These are phyloP conservation scores for Augiades crinisus DNA, from an alignment of 2,888 invertebrate species.

Conservation along the genomic window DNA sequence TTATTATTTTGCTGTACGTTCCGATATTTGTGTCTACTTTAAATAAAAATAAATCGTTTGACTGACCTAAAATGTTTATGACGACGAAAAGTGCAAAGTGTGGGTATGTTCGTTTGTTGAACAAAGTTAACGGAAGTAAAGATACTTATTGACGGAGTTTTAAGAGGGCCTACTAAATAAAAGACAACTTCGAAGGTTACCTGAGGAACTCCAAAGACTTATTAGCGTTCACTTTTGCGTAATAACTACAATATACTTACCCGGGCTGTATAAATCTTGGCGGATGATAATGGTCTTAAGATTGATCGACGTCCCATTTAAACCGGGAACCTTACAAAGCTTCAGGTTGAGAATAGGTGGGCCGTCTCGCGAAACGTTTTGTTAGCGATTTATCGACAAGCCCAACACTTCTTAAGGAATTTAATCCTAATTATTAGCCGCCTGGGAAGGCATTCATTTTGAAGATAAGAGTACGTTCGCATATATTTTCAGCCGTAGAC, in stretches of 20 bases:
- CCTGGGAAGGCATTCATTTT: not conserved
- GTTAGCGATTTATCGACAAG: conserved; percentile 51
- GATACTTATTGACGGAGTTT: too few relatives aligned
- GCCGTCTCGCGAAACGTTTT: conserved; percentile 43
- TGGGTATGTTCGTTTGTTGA: too few relatives aligned
- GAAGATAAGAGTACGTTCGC: too few relatives aligned
- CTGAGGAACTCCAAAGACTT: not conserved
- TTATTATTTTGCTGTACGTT: too few relatives aligned
- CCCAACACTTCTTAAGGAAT: conserved; percentile 37
- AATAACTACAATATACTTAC: conserved; percentile 29
- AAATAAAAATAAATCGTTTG: too few relatives aligned
- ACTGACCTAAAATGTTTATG: too few relatives aligned
- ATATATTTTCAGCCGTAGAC: too few relatives aligned
- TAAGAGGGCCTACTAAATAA: too few relatives aligned
- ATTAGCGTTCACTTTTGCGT: conserved; percentile 1
- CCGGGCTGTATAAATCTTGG: conserved; percentile 49
- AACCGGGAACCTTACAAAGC: conserved; percentile 41
- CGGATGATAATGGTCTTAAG: conserved; percentile 42
- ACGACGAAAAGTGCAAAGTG: too few relatives aligned
- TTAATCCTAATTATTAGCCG: conserved; percentile 1
- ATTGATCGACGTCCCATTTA: conserved; percentile 48
- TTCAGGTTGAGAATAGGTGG: conserved; percentile 29
- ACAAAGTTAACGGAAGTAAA: too few relatives aligned
- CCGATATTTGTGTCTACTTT: too few relatives aligned
- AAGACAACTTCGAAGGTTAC: not conserved